Evolutionary conservation across 2,113 vertebrate genomes (phyloP), one percentile per base, ranked within the genome.

Genomic region (Rhinoderma darwinii): DNA sequence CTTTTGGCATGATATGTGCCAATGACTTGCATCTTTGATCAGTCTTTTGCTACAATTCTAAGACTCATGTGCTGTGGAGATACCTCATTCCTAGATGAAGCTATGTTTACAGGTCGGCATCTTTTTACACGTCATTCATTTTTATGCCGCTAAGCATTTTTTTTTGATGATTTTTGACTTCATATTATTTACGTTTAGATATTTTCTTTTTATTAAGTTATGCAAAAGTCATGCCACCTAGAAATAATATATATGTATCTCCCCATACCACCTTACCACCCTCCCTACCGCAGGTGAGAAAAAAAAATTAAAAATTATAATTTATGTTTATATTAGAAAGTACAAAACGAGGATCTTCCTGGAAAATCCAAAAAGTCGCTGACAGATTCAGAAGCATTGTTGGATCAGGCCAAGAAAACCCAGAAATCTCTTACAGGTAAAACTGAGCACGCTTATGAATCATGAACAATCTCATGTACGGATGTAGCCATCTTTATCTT

Each of bases 351-450:
- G 89, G 93, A 96, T 30, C 91, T 99, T 22, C 88, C 93, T 70
- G 86, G 94, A 90, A 96, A 91, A 93, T 96, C 96, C 8, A 92
- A 94, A 88, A 89, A 88, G 8, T 91, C 99, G 88, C 97, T 96
- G 90, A 84, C 92, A 0, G 91, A 88, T 4, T 93, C 96, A 6
- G 84, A 88, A 6, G 51, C 91, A 0, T 92, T 98, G 0, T 80
- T 96, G 84, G 90, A 88, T 2, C 84, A 92, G 78, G 96, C 97
- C 83, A 89, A 90, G 70, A 79, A 89, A 0, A 90, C 95, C n/a
- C 80, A 95, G 81, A 88, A 44, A 70, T 91, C 92, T 11, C 90
- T 98, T 4, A 68, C 92, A 91, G 93, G 97, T 99, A 95, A 81
- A 0, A 5, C 35, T 20, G 20, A 44, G 12, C 0, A 37, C 25